phyloP scores from a whole-genome alignment of 1,140 invertebrate genomes.

The Lepidotrigona ventralis region DNA sequence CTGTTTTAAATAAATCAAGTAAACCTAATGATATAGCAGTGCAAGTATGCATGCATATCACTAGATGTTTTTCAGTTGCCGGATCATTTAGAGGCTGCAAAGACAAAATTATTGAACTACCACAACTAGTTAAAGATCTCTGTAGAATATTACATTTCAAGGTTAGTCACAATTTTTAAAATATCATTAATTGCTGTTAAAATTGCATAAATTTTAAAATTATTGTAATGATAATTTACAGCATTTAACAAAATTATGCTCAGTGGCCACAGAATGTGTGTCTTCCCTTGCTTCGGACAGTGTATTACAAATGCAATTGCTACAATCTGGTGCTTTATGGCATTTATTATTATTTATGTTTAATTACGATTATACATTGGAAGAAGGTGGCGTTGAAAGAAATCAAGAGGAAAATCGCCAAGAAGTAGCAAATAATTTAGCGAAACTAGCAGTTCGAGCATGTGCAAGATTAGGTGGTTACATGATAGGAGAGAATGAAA shows the following conservation, averaged over 20 bases:
- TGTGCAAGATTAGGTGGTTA: slow-evolving; percentile 91
- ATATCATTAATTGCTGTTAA: not conserved
- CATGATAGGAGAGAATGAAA: slow-evolving; percentile 83
- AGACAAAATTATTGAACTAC: slow-evolving; percentile 92
- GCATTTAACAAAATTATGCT: slow-evolving; percentile 90
- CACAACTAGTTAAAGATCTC: slow-evolving; percentile 92
- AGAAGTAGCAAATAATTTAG: slow-evolving; percentile 95
- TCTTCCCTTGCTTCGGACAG: slow-evolving; percentile 89
- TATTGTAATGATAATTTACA: slow-evolving; percentile 71
- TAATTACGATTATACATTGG: slow-evolving; percentile 98
- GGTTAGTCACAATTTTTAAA: slow-evolving; percentile 77
- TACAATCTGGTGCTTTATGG: slow-evolving; percentile 96
- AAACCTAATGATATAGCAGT: slow-evolving; percentile 91
- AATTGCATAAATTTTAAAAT: not conserved
- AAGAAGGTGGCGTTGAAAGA: slow-evolving; percentile 96
- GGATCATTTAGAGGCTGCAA: slow-evolving; percentile 96
- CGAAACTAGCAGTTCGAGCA: slow-evolving; percentile 91
- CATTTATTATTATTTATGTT: slow-evolving; percentile 95
- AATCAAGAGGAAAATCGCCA: slow-evolving; percentile 90
- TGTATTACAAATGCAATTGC: slow-evolving; percentile 92
- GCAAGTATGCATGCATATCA: slow-evolving; percentile 95
- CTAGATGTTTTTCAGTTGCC: slow-evolving; percentile 95
- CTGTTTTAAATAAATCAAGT: slow-evolving; percentile 90
- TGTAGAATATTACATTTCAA: slow-evolving; percentile 95
- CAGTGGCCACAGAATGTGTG: slow-evolving; percentile 91